Percentiles rank a stretch among this genome's conserved stretches.
These are phyloP conservation scores for Parochlus steinenii DNA, from an alignment of 2,888 invertebrate genomes.

Conservation along the genomic window DNA sequence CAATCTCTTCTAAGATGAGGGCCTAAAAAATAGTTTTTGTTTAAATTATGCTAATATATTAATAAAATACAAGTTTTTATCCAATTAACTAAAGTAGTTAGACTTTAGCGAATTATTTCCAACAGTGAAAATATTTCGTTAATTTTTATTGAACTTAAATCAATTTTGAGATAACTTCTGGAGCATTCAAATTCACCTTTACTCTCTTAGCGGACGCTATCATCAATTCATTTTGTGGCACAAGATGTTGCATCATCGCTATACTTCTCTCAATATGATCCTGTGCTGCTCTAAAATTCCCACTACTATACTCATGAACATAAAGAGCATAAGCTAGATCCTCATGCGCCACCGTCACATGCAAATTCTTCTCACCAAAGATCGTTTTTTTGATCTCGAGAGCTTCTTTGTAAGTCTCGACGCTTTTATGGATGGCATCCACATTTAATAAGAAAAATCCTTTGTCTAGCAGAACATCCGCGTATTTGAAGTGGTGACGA, in stretches of 20 bases:
- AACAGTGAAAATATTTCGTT: too few species aligned
- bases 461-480: constrained; percentile 73
- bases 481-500: constrained; percentile 59
- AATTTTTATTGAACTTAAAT: too few species aligned
- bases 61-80: too few species aligned
- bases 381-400: constrained; percentile 54
- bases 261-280: constrained; percentile 73
- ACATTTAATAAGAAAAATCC: constrained; percentile 82
- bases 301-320: constrained; percentile 80
- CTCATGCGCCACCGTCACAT: constrained; percentile 79
- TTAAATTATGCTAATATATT: too few species aligned
- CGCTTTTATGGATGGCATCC: constrained; percentile 69
- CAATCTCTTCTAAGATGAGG: constrained; percentile 83
- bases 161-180: too few species aligned
- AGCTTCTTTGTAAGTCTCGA: constrained; percentile 68
- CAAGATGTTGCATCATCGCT: constrained; percentile 57
- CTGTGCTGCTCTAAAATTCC: constrained; percentile 65
- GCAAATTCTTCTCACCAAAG: constrained; percentile 71
- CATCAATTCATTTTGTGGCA: constrained; percentile 69
- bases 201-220: constrained; percentile 80
- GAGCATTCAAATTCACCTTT: too few species aligned
- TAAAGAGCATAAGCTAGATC: constrained; percentile 87
- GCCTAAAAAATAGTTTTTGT: too few species aligned
- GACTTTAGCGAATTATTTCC: too few species aligned
- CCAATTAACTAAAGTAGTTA: too few species aligned